Evolutionary conservation across 1,140 invertebrate species (phyloP).

Genomic region (Hycleus cichorii): DNA sequence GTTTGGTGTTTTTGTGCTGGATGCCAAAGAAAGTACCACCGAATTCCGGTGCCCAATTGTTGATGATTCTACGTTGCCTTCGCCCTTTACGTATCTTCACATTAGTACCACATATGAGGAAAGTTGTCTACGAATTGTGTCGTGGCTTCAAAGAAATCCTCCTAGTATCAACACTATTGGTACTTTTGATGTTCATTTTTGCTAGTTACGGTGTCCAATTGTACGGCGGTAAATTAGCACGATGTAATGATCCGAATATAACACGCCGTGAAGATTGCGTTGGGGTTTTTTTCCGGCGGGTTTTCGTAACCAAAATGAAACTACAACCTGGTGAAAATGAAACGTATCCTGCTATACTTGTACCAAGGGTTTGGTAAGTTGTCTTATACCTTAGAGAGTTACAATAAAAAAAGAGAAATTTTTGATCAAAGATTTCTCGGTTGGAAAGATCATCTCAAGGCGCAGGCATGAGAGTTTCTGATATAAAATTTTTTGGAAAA

Average conservation of each 20-base stretch:
- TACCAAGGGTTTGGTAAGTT: conserved; percentile 91
- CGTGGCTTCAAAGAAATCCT: conserved; percentile 99
- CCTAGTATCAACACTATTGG: conserved; percentile 92
- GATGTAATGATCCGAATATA: conserved; percentile 95
- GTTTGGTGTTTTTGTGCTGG: conserved; percentile 91
- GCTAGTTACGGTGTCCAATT: conserved; percentile 98
- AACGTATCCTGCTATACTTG: conserved; percentile 88
- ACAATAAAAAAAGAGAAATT: no score
- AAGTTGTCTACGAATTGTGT: conserved; percentile 97
- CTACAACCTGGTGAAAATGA: conserved; percentile 70
- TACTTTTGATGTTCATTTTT: conserved; percentile 98
- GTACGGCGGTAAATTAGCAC: conserved; percentile 89
- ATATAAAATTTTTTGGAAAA: no score
- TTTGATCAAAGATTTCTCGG: no score
- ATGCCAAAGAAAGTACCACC: conserved; percentile 89
- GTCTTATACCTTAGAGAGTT: no score
- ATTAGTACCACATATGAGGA: conserved; percentile 97
- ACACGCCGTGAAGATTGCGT: conserved; percentile 78
- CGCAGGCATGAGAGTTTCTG: no score
- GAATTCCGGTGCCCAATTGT: conserved; percentile 84
- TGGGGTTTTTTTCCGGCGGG: conserved; percentile 88
- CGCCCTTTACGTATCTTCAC: conserved; percentile 95
- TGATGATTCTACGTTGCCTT: conserved; percentile 95
- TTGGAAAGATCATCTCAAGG: no score
- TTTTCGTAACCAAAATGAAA: conserved; percentile 99